Base-by-base conservation (phyloP, 2,113 vertebrate species). In the Pycnonotus jocosus region DNA sequence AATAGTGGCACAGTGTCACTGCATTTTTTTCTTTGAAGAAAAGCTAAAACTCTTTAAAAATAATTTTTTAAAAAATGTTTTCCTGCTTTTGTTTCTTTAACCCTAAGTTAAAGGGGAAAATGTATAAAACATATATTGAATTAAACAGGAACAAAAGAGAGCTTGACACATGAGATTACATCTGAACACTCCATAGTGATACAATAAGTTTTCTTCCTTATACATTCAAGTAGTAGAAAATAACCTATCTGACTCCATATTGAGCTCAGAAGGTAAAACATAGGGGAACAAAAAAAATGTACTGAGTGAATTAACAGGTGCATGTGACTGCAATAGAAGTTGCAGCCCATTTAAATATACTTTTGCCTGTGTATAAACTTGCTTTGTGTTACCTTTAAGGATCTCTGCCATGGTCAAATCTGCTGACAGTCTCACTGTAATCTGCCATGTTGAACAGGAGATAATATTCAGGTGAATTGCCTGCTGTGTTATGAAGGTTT, bases 101-200 rank as follows among this genome's bases (percentile, higher is more conserved):
- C 24, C 3, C 1, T 6, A 85, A 51, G 6, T 47, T 56, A 61
- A 73, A 66, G 5, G 3, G 4, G 2, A 50, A 64, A 47, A 21
- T 2, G 7, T 54, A 11, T 58, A 31, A n/a, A 53, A 8, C 0
- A 0, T 30, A 58, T n/a, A 64, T 8, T 47, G 17, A 35, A 27
- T 73, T 48, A 74, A 91, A 79, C 3, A 37, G 37, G 10, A 27
- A 16, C 33, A 35, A 86, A 86, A 27, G 13, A 37, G 17, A 2
- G 0, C 9, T 80, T 77, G n/a, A 51, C 22, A 37, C 5, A 10
- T 23, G 11, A 48, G 7, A 15, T 68, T 61, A 37, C 7, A 4
- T 78, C 18, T 86, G 15, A 57, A 53, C 37, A 9, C 1, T 66
- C 45, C 3, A 6, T 18, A 12, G 2, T 28, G 15, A 61, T 47